These are phyloP conservation scores for Ophonus ardosiacus DNA, from an alignment of 2,888 invertebrate genomes.

Conservation along the genomic window DNA sequence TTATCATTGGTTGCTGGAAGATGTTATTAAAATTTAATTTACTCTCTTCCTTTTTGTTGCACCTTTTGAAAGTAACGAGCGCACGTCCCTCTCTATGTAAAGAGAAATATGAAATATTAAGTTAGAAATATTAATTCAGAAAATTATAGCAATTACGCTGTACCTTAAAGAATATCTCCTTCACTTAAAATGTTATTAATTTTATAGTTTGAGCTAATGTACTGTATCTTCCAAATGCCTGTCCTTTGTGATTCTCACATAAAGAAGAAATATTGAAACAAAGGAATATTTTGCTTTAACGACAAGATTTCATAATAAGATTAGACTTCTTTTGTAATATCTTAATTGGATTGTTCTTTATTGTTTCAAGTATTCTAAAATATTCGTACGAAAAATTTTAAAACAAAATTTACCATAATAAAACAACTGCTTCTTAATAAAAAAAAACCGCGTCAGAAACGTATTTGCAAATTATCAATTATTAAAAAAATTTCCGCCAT, in stretches of 20 bases:
- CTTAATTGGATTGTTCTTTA: not conserved
- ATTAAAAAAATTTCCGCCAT: too few relatives aligned
- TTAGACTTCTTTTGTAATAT: not conserved
- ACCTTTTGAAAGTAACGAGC: not conserved
- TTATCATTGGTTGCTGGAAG: not conserved
- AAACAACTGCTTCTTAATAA: too few relatives aligned
- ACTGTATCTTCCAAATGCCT: slow-evolving; percentile 10
- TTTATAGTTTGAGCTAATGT: slow-evolving; percentile 7
- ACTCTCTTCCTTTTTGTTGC: not conserved
- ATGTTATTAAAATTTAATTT: not conserved
- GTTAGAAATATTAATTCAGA: slow-evolving; percentile 35
- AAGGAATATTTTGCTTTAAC: not conserved
- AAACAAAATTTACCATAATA: too few relatives aligned
- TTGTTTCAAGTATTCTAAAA: too few relatives aligned
- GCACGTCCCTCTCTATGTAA: not conserved
- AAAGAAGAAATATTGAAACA: not conserved
- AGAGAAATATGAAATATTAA: slow-evolving; percentile 16
- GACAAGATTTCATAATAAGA: not conserved
- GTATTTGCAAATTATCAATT: too few relatives aligned
- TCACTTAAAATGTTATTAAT: slow-evolving; percentile 8
- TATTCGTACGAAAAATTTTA: too few relatives aligned
- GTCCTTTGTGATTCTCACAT: not conserved
- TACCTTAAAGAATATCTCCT: not conserved
- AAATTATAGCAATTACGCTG: not conserved
- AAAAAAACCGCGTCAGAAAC: too few relatives aligned